phyloP scores from a whole-genome alignment of 1,140 invertebrate genomes.

The Scaptomyza graminum region DNA sequence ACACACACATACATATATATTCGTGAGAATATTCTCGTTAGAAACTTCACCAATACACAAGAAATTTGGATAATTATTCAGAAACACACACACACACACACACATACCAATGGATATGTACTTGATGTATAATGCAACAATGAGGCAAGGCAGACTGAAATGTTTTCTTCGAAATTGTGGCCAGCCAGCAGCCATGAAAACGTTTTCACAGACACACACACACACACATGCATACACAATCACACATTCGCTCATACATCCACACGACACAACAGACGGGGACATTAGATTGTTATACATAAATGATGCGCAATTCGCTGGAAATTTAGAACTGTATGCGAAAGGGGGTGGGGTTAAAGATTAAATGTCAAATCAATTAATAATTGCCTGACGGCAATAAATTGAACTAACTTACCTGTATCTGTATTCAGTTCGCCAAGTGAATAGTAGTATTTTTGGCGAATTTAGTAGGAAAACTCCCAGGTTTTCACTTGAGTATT shows the following conservation, averaged over 20 bases:
- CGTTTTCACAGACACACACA: slow-evolving; percentile 6
- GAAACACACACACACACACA: not conserved
- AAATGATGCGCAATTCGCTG: slow-evolving; percentile 61
- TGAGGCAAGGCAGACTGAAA: slow-evolving; percentile 9
- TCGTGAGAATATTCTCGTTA: not conserved
- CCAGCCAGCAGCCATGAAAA: slow-evolving; percentile 7
- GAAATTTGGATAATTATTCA: not conserved
- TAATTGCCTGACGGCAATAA: slow-evolving; percentile 4
- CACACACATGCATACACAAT: not conserved
- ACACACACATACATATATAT: not conserved
- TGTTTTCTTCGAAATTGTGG: slow-evolving; percentile 48
- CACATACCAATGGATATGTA: not conserved
- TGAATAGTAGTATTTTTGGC: slow-evolving; percentile 14
- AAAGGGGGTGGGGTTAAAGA: not conserved
- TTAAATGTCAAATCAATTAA: slow-evolving; percentile 33
- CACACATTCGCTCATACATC: not conserved
- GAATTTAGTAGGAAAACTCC: slow-evolving; percentile 12
- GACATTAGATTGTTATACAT: slow-evolving; percentile 61
- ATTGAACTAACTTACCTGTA: slow-evolving; percentile 59
- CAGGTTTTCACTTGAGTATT: slow-evolving; percentile 20
- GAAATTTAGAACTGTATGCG: slow-evolving; percentile 20
- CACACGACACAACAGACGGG: slow-evolving; percentile 8
- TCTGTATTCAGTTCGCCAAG: slow-evolving; percentile 47
- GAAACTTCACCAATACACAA: not conserved
- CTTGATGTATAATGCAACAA: slow-evolving; percentile 10